Evolutionary conservation across 2,888 invertebrate genomes (phyloP).

Genomic region (Lasioglossum morio): DNA sequence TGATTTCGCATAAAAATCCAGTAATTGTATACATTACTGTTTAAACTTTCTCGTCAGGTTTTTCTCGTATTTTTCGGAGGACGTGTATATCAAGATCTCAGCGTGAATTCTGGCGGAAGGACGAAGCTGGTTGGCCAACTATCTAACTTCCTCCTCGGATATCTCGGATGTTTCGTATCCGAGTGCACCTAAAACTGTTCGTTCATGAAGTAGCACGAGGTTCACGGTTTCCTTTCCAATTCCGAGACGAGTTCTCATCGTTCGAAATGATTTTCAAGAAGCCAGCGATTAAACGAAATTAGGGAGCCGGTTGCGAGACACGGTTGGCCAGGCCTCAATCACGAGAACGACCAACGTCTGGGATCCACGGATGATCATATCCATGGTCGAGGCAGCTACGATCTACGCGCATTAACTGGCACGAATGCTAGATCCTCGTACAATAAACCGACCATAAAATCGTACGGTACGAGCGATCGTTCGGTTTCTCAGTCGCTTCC

Average conservation of each 20-base stretch:
- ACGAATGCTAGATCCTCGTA: constrained; percentile 39
- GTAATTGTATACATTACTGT: not conserved
- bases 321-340: not conserved
- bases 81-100: not conserved
- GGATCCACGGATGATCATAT: not conserved
- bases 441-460: constrained; percentile 42
- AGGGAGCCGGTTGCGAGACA: not conserved
- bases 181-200: not conserved
- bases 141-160: not conserved
- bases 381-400: constrained; percentile 10
- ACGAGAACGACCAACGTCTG: constrained; percentile 2
- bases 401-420: constrained; percentile 21
- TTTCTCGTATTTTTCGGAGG: not conserved
- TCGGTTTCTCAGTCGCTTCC: constrained; percentile 3
- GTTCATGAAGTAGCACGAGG: constrained; percentile 10
- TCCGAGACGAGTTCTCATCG: not conserved
- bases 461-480: constrained; percentile 8
- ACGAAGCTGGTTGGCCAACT: not conserved
- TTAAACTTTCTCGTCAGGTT: not conserved
- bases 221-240: constrained; percentile 15
- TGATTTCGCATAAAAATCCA: not conserved
- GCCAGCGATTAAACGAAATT: constrained; percentile 2
- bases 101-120: not conserved
- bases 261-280: not conserved
- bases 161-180: not conserved